These are phyloP conservation scores for Danionella cerebrum DNA, from an alignment of 2,113 vertebrate species.

Conservation along the genomic window DNA sequence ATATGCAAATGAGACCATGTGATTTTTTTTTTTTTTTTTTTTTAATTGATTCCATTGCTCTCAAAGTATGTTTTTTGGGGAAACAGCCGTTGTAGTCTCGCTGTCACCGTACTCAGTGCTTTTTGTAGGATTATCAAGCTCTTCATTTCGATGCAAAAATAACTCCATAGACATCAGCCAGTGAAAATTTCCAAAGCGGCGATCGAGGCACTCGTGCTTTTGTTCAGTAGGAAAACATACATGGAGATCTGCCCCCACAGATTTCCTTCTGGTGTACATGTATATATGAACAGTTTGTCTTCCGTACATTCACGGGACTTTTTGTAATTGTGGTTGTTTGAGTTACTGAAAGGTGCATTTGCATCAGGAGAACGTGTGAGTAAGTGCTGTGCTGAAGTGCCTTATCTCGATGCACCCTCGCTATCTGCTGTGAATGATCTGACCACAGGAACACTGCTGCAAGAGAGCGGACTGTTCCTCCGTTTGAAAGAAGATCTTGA, in stretches of 20 bases:
- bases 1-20: too few species aligned
- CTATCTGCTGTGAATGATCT: not conserved
- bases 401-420: not conserved
- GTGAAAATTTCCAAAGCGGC: too few species aligned
- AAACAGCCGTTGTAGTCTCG: too few species aligned
- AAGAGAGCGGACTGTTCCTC: not conserved
- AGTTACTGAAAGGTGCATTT: not conserved
- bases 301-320: not conserved
- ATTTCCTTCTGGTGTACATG: not conserved
- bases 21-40: too few species aligned
- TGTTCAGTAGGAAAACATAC: not conserved
- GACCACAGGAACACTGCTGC: not conserved
- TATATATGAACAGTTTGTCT: not conserved
- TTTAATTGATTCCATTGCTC: too few species aligned
- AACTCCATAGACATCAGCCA: too few species aligned
- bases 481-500: too few species aligned
- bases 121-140: too few species aligned
- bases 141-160: too few species aligned
- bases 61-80: too few species aligned
- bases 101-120: too few species aligned
- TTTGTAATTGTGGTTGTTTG: slow-evolving; percentile 15
- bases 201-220: not conserved
- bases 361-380: not conserved
- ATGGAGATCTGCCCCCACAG: too few species aligned
- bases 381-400: not conserved